Conservation (phyloP, 1,140 invertebrate species). For the Dinothrombium tinctorium region DNA sequence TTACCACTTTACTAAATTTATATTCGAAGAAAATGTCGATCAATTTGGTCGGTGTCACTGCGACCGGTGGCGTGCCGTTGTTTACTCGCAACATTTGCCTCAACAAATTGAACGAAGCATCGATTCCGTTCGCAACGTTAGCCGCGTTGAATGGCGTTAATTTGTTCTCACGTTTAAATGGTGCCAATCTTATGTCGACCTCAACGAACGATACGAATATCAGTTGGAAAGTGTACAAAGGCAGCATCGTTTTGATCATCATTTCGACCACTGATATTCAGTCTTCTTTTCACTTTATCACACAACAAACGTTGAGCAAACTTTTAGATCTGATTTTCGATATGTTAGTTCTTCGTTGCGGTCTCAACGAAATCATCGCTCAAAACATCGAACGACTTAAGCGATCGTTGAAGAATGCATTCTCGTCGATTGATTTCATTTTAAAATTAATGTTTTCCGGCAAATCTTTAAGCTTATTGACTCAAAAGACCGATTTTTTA, state of each 20-base stretch:
- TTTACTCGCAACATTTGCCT: no score
- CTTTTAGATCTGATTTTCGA: conserved; percentile 8
- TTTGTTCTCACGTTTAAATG: conserved; percentile 10
- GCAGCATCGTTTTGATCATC: conserved; percentile 7
- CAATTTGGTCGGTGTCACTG: conserved; percentile 7
- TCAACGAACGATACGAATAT: not conserved
- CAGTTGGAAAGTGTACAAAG: conserved; percentile 9
- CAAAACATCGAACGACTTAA: conserved; percentile 8
- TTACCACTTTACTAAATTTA: no score
- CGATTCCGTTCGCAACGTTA: not conserved
- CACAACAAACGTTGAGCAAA: not conserved
- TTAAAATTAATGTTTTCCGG: conserved; percentile 3
- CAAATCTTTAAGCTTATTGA: not conserved
- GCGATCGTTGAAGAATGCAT: conserved; percentile 2
- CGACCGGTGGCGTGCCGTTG: conserved; percentile 7
- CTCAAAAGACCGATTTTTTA: not conserved
- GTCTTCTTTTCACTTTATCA: not conserved
- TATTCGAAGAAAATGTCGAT: no score
- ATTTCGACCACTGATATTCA: not conserved
- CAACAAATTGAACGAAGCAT: not conserved
- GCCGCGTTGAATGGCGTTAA: conserved; percentile 9
- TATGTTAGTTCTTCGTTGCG: conserved; percentile 3
- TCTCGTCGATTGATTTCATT: conserved; percentile 8
- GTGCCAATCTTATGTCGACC: conserved; percentile 1
- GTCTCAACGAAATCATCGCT: not conserved